Evolutionary conservation across 2,797 vertebrate species (phyloP).

Genomic region (Rhynchonycteris naso): DNA sequence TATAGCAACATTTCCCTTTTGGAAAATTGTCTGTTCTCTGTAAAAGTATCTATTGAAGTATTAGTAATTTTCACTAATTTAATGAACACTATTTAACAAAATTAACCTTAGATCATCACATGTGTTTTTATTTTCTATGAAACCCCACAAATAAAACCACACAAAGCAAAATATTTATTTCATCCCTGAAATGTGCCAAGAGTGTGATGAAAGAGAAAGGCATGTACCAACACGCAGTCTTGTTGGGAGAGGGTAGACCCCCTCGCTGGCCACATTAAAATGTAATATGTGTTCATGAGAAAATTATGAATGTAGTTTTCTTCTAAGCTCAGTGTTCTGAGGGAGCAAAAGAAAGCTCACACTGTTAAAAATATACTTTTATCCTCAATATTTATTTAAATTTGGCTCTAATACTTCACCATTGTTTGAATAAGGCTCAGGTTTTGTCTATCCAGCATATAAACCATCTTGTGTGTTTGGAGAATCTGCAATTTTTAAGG

Average conservation of each 20-base stretch:
- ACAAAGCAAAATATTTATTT: neutral
- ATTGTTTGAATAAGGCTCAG: neutral
- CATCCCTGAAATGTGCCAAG: neutral
- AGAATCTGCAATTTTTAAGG: neutral
- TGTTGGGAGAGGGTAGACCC: neutral
- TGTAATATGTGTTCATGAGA: neutral
- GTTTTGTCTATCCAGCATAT: neutral
- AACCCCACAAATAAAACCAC: neutral
- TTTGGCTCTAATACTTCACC: neutral
- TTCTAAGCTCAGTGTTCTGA: neutral
- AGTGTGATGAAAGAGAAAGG: neutral
- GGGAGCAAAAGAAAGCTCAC: neutral
- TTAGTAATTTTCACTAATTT: neutral
- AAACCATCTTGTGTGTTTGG: neutral
- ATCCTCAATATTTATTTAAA: neutral
- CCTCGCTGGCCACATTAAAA: neutral
- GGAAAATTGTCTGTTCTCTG: neutral
- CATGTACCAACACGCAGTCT: rapidly evolving
- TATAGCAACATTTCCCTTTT: neutral
- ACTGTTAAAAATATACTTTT: neutral
- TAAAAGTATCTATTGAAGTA: neutral
- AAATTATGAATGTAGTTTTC: neutral
- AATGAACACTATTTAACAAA: neutral
- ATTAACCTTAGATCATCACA: neutral
- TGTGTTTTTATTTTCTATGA: constrained; percentile 9